Conservation (phyloP, 2,113 vertebrate genomes). For the Pelobates fuscus region DNA sequence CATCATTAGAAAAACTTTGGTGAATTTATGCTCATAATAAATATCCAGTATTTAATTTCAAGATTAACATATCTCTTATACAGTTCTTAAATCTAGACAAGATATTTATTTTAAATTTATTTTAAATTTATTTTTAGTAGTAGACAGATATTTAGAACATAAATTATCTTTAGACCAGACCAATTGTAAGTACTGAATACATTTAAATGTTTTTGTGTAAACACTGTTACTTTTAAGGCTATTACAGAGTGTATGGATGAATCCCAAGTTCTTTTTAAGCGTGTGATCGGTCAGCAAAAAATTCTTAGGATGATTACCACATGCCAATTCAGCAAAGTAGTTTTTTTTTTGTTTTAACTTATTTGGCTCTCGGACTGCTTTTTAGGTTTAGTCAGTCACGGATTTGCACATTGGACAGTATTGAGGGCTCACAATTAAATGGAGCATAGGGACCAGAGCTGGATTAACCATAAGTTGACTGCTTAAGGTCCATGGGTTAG, state of each 20-base stretch:
- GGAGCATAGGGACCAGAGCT: background rate
- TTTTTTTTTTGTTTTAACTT: background rate
- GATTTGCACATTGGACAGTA: background rate
- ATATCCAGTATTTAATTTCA: background rate
- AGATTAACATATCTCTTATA: background rate
- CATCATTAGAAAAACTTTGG: too few relatives aligned
- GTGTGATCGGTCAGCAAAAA: background rate
- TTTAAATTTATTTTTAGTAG: too few relatives aligned
- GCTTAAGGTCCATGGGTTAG: too few relatives aligned
- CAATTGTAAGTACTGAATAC: too few relatives aligned
- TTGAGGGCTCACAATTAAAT: background rate
- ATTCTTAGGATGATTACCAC: background rate
- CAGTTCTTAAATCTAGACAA: too few relatives aligned
- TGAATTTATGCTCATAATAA: conserved; percentile 24
- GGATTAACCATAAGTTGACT: too few relatives aligned
- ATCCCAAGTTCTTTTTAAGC: background rate
- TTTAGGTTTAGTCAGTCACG: background rate
- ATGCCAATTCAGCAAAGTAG: conserved; percentile 1
- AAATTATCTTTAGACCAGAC: too few relatives aligned
- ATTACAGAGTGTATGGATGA: background rate
- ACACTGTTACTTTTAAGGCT: too few relatives aligned
- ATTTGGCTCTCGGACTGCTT: background rate
- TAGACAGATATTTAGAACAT: too few relatives aligned
- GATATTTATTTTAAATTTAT: too few relatives aligned
- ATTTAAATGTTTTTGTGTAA: too few relatives aligned